Evolutionary conservation across 2,797 vertebrate genomes (phyloP), one percentile per base, ranked within the genome.

Genomic region (Rhyacichthys aspro): DNA sequence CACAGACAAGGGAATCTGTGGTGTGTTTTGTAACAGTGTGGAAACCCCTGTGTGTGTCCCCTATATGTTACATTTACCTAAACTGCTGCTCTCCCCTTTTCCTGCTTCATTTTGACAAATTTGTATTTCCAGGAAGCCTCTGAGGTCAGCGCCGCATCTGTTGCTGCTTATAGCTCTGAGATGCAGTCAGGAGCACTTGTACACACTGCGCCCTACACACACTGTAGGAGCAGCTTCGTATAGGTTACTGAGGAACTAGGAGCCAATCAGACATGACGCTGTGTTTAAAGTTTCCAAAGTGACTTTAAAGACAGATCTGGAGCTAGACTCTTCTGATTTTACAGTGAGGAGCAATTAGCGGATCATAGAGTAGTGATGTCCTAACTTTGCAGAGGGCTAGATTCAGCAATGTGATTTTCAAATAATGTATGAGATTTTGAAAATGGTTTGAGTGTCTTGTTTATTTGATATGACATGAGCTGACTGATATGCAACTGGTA

Each of bases 61-160:
- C 62, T 81, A 79, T 83, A 84, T 81, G 74, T 89, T 83, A 79
- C 90, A 94, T 94, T 93, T 93, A 94, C 94, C 92, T 94, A 91
- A 93, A 90, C 84, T 87, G 76, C 69, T 59, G 79, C 70, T 81
- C 77, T 74, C 73, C 81, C 81, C 72, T 87, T 92, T 81, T 87
- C 72, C 92, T 92, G 92, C 93, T 91, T 91, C 93, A 93, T 94
- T 95, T 95, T 95, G 94, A 96, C 94, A 95, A 95, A 95, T 95
- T 93, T 88, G 86, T 78, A 86, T 94, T 95, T 95, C 92, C 95
- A 95, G 95, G 94, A 95, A 96, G 95, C 89, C 88, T 90, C 92
- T 94, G 92, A 94, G 95, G 94, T 96, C 94, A 95, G 87, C 67
- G 68, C 88, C 80, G 93, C 95, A 96, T 96, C 95, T 96, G 95